Evolutionary conservation across 2,113 vertebrate genomes (phyloP).

Genomic region (Mugil cephalus): DNA sequence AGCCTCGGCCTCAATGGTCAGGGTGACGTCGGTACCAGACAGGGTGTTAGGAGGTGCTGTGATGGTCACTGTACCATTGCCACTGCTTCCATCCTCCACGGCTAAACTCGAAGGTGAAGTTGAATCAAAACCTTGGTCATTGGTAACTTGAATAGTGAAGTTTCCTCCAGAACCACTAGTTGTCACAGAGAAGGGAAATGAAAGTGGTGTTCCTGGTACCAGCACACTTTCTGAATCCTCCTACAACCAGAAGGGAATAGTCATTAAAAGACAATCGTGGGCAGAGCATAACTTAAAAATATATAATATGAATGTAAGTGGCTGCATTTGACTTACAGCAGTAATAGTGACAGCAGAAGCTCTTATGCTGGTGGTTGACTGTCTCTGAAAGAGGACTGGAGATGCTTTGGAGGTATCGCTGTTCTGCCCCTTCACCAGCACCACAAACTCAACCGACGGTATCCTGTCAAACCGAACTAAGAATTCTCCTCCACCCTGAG

Average conservation of each 20-base stretch:
- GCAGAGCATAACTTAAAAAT: too few relatives aligned
- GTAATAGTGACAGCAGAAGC: conserved; percentile 64
- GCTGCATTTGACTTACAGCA: conserved; percentile 53
- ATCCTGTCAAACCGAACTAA: conserved; percentile 53
- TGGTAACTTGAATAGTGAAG: conserved; percentile 64
- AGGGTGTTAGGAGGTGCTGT: conserved; percentile 54
- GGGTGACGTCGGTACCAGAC: conserved; percentile 72
- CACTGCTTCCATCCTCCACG: conserved; percentile 38
- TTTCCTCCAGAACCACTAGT: conserved; percentile 40
- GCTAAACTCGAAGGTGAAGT: conserved; percentile 48
- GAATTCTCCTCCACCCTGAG: conserved; percentile 38
- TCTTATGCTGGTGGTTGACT: conserved; percentile 61
- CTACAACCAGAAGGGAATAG: conserved; percentile 37
- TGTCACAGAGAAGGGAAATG: conserved; percentile 69
- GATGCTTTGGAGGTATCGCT: background rate
- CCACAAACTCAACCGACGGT: conserved; percentile 58
- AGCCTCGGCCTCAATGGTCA: conserved; percentile 73
- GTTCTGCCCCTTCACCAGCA: conserved; percentile 59
- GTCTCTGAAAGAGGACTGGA: conserved; percentile 62
- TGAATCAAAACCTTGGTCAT: conserved; percentile 46
- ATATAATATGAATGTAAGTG: too few relatives aligned
- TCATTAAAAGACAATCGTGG: too few relatives aligned
- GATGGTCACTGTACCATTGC: conserved; percentile 65
- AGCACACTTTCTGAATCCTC: conserved; percentile 42
- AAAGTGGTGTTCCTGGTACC: conserved; percentile 48